phyloP scores from a whole-genome alignment of 1,140 invertebrate species.

The Conus ventricosus region DNA sequence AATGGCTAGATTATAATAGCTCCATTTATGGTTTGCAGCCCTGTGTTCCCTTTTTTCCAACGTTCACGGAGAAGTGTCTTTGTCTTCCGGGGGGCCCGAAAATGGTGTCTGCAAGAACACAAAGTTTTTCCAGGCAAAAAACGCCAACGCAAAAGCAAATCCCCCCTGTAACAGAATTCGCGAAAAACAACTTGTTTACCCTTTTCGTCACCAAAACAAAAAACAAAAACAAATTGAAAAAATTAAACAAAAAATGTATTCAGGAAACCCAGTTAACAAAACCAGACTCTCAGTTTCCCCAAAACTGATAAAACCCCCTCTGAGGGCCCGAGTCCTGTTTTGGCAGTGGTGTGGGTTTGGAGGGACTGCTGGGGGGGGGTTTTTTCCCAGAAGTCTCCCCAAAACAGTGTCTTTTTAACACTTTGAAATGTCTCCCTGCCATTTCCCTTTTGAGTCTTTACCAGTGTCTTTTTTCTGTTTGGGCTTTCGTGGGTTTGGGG shows the following conservation, averaged over 20 bases:
- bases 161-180: background rate
- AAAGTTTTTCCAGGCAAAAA: background rate
- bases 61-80: background rate
- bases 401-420: background rate
- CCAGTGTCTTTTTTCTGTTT: slow-evolving; percentile 10
- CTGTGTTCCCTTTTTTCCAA: background rate
- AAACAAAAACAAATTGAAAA: background rate
- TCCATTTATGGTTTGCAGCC: slow-evolving; percentile 1
- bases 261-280: background rate
- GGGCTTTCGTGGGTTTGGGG: background rate
- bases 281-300: background rate
- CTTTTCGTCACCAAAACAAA: background rate
- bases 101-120: background rate
- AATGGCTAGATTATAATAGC: background rate
- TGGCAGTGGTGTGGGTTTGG: background rate
- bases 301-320: background rate
- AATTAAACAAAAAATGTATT: background rate
- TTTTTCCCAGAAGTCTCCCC: background rate
- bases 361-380: background rate
- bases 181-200: background rate
- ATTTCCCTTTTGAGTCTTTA: background rate
- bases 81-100: background rate
- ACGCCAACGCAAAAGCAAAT: slow-evolving; percentile 2
- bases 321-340: background rate
- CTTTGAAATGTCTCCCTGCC: background rate